Evolutionary conservation across 2,797 vertebrate genomes (phyloP).

Genomic region (Tapera naevia): DNA sequence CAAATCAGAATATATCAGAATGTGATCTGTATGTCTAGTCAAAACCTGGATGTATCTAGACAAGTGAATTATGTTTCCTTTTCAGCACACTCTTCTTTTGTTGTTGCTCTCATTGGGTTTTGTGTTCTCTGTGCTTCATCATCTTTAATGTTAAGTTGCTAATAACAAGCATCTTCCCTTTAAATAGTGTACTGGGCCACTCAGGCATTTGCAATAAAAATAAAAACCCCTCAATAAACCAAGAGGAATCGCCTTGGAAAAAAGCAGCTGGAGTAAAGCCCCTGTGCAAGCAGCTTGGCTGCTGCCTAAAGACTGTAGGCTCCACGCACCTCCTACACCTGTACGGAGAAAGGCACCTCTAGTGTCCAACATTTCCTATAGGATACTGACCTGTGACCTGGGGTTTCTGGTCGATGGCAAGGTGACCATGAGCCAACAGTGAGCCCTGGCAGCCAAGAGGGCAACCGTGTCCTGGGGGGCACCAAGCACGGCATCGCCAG

Average conservation of each 20-base stretch:
- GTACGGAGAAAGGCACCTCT: background rate
- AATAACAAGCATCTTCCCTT: background rate
- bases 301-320: background rate
- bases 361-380: background rate
- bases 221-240: background rate
- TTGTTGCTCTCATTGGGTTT: background rate
- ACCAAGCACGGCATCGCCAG: too few relatives aligned
- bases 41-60: background rate
- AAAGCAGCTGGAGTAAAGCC: background rate
- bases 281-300: background rate
- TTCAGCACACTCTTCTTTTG: background rate
- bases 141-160: background rate
- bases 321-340: background rate
- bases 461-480: too few relatives aligned
- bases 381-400: background rate
- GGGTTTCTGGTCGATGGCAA: too few relatives aligned
- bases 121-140: background rate
- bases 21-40: background rate
- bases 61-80: background rate
- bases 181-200: background rate
- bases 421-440: too few relatives aligned
- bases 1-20: background rate
- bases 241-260: background rate
- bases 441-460: too few relatives aligned
- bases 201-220: background rate